Percentiles rank a stretch among this genome's conserved stretches.
phyloP scores from a whole-genome alignment of 1,140 invertebrate species.

The Yoshiicerus persimilis region DNA sequence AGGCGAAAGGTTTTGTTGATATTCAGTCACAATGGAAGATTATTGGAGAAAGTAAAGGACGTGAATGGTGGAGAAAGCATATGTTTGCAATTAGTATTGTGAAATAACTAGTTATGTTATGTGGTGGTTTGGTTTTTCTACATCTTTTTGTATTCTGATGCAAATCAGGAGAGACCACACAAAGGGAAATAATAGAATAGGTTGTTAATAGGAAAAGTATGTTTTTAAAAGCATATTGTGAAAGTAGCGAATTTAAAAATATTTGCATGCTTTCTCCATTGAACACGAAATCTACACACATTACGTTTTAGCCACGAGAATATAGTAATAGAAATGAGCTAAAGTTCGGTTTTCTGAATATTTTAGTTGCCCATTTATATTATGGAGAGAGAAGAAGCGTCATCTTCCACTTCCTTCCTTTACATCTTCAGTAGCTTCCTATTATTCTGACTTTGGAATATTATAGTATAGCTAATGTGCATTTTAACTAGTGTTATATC shows the following conservation, averaged over 20 bases:
- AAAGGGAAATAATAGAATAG: background rate
- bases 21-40: background rate
- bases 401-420: constrained; percentile 13
- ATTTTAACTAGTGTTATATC: background rate
- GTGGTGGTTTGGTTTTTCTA: background rate
- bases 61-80: background rate
- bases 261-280: background rate
- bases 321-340: background rate
- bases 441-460: too few species aligned
- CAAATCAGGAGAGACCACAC: background rate
- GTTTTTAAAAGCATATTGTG: background rate
- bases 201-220: background rate
- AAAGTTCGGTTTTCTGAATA: background rate
- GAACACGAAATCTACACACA: background rate
- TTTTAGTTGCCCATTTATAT: background rate
- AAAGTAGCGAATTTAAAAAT: background rate
- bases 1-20: too few species aligned
- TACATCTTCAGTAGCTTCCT: constrained; percentile 20
- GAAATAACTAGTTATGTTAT: background rate
- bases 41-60: background rate
- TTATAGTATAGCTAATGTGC: too few species aligned
- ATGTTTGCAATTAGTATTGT: background rate
- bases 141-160: background rate
- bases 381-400: background rate
- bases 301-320: background rate